These are phyloP conservation scores for Seira sanloemensis DNA, from an alignment of 2,888 invertebrate genomes.

Conservation along the genomic window DNA sequence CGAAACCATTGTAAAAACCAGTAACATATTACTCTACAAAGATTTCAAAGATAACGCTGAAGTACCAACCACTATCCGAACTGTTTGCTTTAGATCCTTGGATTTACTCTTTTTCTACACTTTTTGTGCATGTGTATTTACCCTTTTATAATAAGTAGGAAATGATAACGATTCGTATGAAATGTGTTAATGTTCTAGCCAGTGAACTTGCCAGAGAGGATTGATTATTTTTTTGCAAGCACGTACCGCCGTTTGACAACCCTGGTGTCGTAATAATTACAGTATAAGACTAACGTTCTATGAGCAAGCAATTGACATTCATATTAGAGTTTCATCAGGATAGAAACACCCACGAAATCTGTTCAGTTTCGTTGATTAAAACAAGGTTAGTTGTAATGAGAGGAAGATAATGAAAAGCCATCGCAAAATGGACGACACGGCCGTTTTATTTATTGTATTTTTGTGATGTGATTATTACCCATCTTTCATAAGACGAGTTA, in stretches of 20 bases:
- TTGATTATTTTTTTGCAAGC: background rate
- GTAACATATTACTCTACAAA: no score
- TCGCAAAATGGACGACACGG: background rate
- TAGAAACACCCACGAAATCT: slow-evolving; percentile 56
- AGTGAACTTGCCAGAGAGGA: background rate
- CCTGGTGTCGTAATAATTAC: background rate
- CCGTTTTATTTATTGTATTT: background rate
- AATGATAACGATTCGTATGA: no score
- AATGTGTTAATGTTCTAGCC: background rate
- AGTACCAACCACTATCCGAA: background rate
- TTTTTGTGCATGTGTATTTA: background rate
- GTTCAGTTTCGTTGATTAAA: slow-evolving; percentile 45
- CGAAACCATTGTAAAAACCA: no score
- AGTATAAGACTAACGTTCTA: background rate
- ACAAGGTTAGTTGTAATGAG: slow-evolving; percentile 48
- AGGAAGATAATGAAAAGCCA: slow-evolving; percentile 8
- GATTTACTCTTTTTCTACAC: background rate
- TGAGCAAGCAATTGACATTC: background rate
- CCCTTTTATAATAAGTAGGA: no score
- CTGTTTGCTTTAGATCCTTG: background rate
- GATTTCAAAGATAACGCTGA: background rate
- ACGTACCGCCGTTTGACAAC: background rate
- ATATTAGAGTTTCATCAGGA: slow-evolving; percentile 2
- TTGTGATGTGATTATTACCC: background rate
- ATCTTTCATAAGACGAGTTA: background rate